Conservation (phyloP, 1,140 invertebrate genomes). For the Diuraphis noxia region DNA sequence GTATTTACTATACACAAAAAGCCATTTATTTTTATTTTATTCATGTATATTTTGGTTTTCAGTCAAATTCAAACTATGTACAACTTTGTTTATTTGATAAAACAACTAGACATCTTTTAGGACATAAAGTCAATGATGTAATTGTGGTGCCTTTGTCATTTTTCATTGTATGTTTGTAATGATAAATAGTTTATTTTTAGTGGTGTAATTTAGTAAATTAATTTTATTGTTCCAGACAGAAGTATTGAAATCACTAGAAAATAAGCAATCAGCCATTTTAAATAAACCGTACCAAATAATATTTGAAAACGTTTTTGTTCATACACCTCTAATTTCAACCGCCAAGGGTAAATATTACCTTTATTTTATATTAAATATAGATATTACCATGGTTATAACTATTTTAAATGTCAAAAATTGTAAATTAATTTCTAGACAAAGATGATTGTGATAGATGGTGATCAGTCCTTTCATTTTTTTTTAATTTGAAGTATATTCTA, state of each 20-base stretch:
- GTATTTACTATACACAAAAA: neutral
- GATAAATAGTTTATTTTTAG: neutral
- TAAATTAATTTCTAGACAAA: neutral
- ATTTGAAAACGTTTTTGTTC: conserved; percentile 37
- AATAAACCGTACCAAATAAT: conserved; percentile 9
- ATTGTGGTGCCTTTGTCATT: conserved; percentile 39
- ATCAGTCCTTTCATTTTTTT: neutral
- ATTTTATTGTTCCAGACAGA: conserved; percentile 42
- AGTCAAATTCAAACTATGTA: conserved; percentile 15
- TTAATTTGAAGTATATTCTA: no score
- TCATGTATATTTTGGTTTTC: neutral
- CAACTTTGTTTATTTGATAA: conserved; percentile 41
- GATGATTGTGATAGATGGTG: neutral
- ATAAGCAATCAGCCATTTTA: neutral
- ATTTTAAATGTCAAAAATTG: neutral
- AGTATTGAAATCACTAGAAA: conserved; percentile 8
- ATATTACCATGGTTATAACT: neutral
- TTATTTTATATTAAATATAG: neutral
- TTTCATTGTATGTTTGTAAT: conserved; percentile 38
- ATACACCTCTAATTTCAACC: neutral
- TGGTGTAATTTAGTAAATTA: neutral
- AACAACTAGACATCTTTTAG: conserved; percentile 47
- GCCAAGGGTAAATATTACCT: conserved; percentile 22
- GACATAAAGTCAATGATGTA: conserved; percentile 41
- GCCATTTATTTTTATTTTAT: neutral